These are phyloP conservation scores for Pantherophis alleghaniensis DNA, from an alignment of 2,797 vertebrate genomes.

Conservation along the genomic window DNA sequence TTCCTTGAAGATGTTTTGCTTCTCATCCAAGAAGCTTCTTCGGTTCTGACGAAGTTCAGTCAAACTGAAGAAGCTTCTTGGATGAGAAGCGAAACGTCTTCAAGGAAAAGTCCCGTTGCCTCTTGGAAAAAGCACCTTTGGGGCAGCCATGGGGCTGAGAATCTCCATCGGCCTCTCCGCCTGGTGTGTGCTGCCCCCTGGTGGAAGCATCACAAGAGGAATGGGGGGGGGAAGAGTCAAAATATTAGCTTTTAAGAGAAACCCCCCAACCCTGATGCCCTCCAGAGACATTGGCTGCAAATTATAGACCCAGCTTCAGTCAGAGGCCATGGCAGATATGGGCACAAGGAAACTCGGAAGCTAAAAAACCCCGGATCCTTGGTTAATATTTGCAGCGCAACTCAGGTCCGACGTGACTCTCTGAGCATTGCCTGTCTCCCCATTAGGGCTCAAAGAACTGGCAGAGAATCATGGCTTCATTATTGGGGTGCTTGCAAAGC, in stretches of 20 bases:
- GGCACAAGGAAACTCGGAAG: not conserved
- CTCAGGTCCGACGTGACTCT: not conserved
- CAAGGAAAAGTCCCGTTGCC: no score
- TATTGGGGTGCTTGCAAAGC: not conserved
- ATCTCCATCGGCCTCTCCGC: accelerated
- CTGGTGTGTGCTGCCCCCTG: constrained; percentile 46
- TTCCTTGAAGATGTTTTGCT: not conserved
- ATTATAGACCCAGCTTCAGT: not conserved
- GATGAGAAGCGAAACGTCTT: not conserved
- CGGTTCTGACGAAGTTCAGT: not conserved
- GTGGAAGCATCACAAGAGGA: not conserved
- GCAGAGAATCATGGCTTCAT: no score
- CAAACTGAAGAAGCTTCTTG: not conserved
- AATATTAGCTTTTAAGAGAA: not conserved
- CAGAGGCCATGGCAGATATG: not conserved
- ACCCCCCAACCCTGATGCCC: not conserved
- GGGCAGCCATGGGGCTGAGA: no score
- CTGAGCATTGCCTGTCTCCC: no score
- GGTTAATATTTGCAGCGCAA: not conserved
- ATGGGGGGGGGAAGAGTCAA: not conserved
- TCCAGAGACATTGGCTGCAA: not conserved
- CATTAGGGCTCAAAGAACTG: no score
- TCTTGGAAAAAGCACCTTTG: not conserved
- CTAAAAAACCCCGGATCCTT: not conserved
- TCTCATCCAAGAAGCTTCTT: not conserved